Percentiles rank a stretch among this genome's conserved stretches.
Evolutionary conservation across 2,797 vertebrate genomes (phyloP).

Genomic region (Coranthus polyacanthus): DNA sequence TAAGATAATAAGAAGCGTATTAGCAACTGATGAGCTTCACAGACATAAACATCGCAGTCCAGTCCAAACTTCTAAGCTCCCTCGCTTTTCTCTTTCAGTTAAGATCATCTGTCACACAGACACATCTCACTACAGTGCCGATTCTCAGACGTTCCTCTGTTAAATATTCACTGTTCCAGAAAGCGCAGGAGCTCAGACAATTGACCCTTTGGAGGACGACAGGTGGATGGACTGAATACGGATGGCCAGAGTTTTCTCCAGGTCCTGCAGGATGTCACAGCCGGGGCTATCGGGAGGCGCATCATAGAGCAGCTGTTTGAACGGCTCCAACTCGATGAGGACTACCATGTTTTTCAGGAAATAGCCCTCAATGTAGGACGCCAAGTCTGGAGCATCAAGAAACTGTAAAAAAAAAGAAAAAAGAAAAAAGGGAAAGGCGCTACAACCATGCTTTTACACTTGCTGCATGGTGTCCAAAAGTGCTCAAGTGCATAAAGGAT

Average conservation of each 20-base stretch:
- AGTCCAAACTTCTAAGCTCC: neutral
- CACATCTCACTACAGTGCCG: slow-evolving; percentile 16
- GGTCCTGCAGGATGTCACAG: slow-evolving; percentile 91
- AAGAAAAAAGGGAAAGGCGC: too few relatives aligned
- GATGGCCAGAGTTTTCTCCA: slow-evolving; percentile 94
- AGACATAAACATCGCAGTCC: slow-evolving; percentile 38
- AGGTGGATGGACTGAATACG: slow-evolving; percentile 98
- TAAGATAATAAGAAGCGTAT: slow-evolving; percentile 59
- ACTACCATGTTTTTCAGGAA: slow-evolving; percentile 99
- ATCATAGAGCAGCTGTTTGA: slow-evolving; percentile 96
- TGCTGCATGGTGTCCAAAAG: too few relatives aligned
- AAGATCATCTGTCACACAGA: slow-evolving; percentile 2
- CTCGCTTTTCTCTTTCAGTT: slow-evolving; percentile 1
- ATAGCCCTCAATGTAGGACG: slow-evolving; percentile 95
- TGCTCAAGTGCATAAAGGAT: too few relatives aligned
- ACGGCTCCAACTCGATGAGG: slow-evolving; percentile 96
- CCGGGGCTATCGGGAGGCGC: slow-evolving; percentile 88
- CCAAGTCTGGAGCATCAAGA: slow-evolving; percentile 92
- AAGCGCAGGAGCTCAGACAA: slow-evolving; percentile 80
- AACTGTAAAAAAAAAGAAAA: slow-evolving; percentile 82
- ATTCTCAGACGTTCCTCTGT: neutral
- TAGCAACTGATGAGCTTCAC: slow-evolving; percentile 55
- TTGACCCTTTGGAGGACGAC: slow-evolving; percentile 96
- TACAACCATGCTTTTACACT: too few relatives aligned
- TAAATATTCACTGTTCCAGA: neutral